These are phyloP conservation scores for Myotis davidii DNA, from an alignment of 2,113 vertebrate genomes.

Conservation along the genomic window DNA sequence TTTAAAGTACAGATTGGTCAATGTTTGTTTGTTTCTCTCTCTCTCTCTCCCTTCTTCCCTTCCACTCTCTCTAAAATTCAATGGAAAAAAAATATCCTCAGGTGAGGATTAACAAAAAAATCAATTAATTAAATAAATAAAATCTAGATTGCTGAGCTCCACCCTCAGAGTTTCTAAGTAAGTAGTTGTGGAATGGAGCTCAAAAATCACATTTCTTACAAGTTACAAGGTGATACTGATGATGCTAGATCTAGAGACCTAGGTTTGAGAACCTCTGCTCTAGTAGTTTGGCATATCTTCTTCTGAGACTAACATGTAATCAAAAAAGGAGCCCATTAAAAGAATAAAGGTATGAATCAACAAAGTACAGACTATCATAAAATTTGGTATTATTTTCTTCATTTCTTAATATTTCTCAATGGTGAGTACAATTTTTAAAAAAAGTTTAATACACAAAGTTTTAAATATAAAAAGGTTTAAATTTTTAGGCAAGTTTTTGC, in stretches of 20 bases:
- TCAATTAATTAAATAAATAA: too few species aligned
- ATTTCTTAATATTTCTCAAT: neutral
- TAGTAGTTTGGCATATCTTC: neutral
- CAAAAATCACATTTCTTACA: neutral
- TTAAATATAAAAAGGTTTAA: slow-evolving; percentile 4
- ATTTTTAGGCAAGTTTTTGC: neutral
- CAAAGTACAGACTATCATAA: neutral
- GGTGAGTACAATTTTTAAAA: neutral
- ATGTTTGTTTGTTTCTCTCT: too few species aligned
- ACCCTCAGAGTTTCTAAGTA: neutral
- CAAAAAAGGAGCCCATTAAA: neutral
- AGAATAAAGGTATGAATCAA: neutral
- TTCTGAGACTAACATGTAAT: neutral
- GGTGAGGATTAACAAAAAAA: too few species aligned
- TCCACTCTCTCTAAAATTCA: too few species aligned
- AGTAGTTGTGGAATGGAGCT: too few species aligned
- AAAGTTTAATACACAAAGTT: neutral
- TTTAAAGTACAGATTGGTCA: too few species aligned
- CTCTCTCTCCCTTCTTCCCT: too few species aligned
- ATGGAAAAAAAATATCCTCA: too few species aligned
- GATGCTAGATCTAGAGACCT: neutral
- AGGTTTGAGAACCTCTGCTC: neutral
- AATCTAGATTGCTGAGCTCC: neutral
- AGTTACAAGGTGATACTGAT: neutral
- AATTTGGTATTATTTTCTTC: neutral